These are phyloP conservation scores for Latrodectus elegans DNA, from an alignment of 2,888 invertebrate species.

Conservation along the genomic window DNA sequence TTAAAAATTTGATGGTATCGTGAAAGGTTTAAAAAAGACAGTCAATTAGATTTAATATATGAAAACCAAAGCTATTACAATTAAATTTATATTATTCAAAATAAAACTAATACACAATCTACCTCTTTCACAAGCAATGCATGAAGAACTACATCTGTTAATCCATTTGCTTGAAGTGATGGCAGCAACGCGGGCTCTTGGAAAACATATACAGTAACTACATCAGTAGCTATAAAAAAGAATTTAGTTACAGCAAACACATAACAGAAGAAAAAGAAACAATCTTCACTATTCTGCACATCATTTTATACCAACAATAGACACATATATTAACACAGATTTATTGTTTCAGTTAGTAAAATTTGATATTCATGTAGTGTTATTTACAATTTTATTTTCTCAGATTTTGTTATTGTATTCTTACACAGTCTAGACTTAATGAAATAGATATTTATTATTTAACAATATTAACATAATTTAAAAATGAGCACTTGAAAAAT, in stretches of 20 bases:
- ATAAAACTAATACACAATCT: conserved; percentile 72
- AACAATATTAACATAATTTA: no score
- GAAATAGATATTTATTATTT: no score
- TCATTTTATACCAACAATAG: background rate
- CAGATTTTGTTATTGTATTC: no score
- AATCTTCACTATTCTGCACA: background rate
- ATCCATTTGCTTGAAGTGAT: conserved; percentile 88
- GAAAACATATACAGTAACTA: conserved; percentile 86
- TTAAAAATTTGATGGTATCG: background rate
- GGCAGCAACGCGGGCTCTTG: conserved; percentile 88
- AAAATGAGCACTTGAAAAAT: no score
- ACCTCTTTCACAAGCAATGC: conserved; percentile 88
- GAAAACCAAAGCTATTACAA: no score
- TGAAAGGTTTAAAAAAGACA: background rate
- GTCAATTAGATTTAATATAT: no score
- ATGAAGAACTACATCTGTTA: conserved; percentile 89
- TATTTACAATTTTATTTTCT: no score
- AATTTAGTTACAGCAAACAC: background rate
- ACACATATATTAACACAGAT: background rate
- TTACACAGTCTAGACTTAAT: no score
- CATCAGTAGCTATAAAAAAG: conserved; percentile 79
- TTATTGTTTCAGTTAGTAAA: background rate
- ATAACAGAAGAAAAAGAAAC: background rate
- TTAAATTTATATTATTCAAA: no score
- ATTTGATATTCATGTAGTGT: no score